These are phyloP conservation scores for Colletes gigas DNA, from an alignment of 1,140 invertebrate species.

Conservation along the genomic window DNA sequence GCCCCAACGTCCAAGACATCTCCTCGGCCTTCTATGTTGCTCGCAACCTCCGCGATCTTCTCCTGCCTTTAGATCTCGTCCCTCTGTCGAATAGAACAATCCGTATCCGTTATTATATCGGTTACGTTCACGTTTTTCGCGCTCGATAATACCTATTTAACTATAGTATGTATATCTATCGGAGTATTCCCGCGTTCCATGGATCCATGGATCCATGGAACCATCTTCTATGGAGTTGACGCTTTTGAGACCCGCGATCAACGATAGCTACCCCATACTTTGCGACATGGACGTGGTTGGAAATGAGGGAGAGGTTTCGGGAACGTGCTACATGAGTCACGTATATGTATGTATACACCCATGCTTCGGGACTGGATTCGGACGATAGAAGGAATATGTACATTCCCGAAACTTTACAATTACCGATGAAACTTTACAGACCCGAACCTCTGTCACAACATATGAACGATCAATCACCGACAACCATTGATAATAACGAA, in stretches of 20 bases:
- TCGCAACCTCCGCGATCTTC: slow-evolving; percentile 38
- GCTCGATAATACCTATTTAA: not conserved
- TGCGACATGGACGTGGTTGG: slow-evolving; percentile 64
- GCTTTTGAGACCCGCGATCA: too few species aligned
- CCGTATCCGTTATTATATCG: not conserved
- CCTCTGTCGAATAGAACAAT: slow-evolving; percentile 45
- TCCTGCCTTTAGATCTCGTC: slow-evolving; percentile 46
- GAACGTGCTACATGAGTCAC: slow-evolving; percentile 75
- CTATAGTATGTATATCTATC: too few species aligned
- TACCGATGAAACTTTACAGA: slow-evolving; percentile 62
- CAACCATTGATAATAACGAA: too few species aligned
- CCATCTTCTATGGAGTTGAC: too few species aligned
- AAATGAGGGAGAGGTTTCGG: slow-evolving; percentile 72
- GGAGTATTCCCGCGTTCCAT: too few species aligned
- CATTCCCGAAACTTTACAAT: slow-evolving; percentile 63
- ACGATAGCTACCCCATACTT: slow-evolving; percentile 65
- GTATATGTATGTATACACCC: slow-evolving; percentile 54
- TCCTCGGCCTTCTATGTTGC: slow-evolving; percentile 43
- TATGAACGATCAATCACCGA: too few species aligned
- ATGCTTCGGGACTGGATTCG: slow-evolving; percentile 76
- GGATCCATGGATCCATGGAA: too few species aligned
- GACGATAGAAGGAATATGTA: slow-evolving; percentile 68
- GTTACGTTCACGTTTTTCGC: not conserved
- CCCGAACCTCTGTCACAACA: slow-evolving; percentile 36
- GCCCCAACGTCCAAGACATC: slow-evolving; percentile 73